Conservation (phyloP, 1,140 invertebrate species). For the Panagrolaimus sp. region DNA sequence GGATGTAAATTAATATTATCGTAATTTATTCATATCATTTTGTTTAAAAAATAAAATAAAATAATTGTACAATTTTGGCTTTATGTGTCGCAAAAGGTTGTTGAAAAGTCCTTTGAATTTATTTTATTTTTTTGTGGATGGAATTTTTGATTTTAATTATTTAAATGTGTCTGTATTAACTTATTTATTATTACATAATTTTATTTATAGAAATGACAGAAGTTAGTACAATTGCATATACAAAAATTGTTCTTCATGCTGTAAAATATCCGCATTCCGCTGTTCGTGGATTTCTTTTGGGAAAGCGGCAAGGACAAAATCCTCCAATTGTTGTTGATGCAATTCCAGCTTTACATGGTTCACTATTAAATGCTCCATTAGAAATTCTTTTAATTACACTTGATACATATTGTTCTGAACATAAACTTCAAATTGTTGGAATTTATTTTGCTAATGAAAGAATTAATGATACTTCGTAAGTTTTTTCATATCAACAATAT, state of each 20-base stretch:
- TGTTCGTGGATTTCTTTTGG: conserved; percentile 29
- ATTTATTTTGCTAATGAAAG: conserved; percentile 36
- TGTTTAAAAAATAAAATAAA: background rate
- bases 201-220: conserved; percentile 19
- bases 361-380: conserved; percentile 22
- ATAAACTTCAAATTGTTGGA: conserved; percentile 31
- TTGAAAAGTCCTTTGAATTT: background rate
- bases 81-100: background rate
- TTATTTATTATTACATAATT: too few relatives aligned
- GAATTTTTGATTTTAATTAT: background rate
- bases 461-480: conserved; percentile 25
- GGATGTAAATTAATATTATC: background rate
- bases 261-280: conserved; percentile 38
- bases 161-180: too few relatives aligned
- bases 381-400: conserved; percentile 34
- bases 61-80: background rate
- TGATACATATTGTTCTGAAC: conserved; percentile 30
- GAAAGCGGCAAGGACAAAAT: conserved; percentile 6
- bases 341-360: conserved; percentile 31
- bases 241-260: conserved; percentile 36
- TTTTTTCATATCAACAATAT: too few relatives aligned
- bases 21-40: background rate
- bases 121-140: background rate
- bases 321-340: conserved; percentile 26
- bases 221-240: conserved; percentile 26